Evolutionary conservation across 2,797 vertebrate species (phyloP).

Genomic region (Anas acuta): DNA sequence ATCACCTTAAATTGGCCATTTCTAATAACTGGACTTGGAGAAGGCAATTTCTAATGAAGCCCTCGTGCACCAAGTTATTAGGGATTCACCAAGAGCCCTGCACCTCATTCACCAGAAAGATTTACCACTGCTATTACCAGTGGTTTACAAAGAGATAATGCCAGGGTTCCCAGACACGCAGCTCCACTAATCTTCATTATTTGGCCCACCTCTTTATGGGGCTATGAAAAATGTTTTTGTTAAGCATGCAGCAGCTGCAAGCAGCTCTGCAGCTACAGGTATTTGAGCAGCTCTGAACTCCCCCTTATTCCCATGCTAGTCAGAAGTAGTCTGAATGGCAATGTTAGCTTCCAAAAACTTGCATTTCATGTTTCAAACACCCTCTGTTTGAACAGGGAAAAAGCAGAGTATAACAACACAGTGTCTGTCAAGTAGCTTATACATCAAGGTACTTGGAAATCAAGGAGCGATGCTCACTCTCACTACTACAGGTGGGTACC

Average conservation of each 20-base stretch:
- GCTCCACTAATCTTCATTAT: neutral
- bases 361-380: neutral
- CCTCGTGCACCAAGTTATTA: slow-evolving; percentile 2
- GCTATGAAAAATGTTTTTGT: neutral
- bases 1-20: neutral
- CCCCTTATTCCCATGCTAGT: neutral
- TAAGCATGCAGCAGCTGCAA: neutral
- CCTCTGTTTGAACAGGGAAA: neutral
- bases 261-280: neutral
- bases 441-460: neutral
- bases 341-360: neutral
- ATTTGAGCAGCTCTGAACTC: neutral
- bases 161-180: neutral
- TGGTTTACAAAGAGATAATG: neutral
- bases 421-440: neutral
- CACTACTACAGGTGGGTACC: neutral
- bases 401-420: neutral
- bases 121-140: neutral
- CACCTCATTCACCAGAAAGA: slow-evolving; percentile 5
- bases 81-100: neutral
- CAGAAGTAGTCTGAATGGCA: neutral
- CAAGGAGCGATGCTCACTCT: neutral
- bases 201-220: neutral
- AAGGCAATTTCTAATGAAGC: neutral
- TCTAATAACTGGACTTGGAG: neutral